Conservation (phyloP, 2,888 invertebrate genomes). For the Seira sanloemensis region DNA sequence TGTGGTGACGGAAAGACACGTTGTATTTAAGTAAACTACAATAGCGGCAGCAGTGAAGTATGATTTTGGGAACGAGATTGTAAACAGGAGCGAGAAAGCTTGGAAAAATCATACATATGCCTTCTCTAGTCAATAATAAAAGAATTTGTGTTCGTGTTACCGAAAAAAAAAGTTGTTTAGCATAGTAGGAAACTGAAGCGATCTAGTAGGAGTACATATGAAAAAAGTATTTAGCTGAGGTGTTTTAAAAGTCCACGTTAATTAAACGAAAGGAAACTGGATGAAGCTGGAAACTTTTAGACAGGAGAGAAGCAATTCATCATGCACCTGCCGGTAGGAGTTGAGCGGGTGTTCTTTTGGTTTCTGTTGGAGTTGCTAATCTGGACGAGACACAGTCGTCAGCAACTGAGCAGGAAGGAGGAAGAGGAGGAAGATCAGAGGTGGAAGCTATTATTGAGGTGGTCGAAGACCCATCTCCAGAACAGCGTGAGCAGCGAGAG, state of each 20-base stretch:
- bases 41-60: no score
- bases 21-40: neutral
- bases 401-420: slow-evolving; percentile 57
- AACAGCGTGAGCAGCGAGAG: neutral
- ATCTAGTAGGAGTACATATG: no score
- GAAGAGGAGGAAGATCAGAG: slow-evolving; percentile 58
- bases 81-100: no score
- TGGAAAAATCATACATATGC: no score
- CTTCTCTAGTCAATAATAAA: no score
- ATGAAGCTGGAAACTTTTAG: neutral
- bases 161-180: no score
- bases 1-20: neutral
- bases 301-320: slow-evolving; percentile 22
- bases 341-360: slow-evolving; percentile 41
- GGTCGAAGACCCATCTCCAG: slow-evolving; percentile 28
- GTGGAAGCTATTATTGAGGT: slow-evolving; percentile 65
- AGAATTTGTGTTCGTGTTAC: no score
- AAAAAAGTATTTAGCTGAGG: no score
- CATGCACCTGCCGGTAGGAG: slow-evolving; percentile 58
- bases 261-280: neutral
- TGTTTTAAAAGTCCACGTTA: no score
- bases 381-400: slow-evolving; percentile 50
- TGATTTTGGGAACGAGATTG: no score
- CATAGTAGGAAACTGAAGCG: no score
- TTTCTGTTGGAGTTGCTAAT: slow-evolving; percentile 42